Evolutionary conservation across 1,140 invertebrate species (phyloP), one percentile per base, ranked within the genome.

Genomic region (Pseudomyrmex flavicornis): DNA sequence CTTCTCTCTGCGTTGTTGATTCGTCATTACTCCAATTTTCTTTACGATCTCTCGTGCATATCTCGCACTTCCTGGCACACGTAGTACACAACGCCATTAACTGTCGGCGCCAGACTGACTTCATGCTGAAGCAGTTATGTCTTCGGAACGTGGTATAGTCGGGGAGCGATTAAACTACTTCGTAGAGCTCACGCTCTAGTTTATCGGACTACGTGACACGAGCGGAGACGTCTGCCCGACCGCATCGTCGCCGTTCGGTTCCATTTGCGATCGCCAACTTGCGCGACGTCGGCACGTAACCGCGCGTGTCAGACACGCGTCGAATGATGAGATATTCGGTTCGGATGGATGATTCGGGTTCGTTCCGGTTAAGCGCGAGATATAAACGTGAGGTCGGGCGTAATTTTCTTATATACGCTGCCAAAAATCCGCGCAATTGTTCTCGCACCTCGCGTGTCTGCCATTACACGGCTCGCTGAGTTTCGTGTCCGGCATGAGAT

Each of bases 401-500:
- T 82, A 84, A 82, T 82, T 82, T 59, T 20, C 46, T 52, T 52
- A 35, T 35, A 35, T 35, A 35, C 61, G 59, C 10, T 65, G 66
- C 62, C 83, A 72, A 84, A 84, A 80, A 72, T 69, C 65, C 54
- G 66, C 70, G 46, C 69, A 82, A 82, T 72, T 68, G 59, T 79
- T 61, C 76, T 20, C 76, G 35, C 65, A 56, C 56, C 46, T 83
- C 79, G 84, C 84, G 79, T 85, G 84, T 58, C 22, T 15, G 68
- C 44, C 77, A 77, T 87, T 87, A 85, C 68, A 83, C 77, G 35
- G 22, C 26, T 72, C 52, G 59, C 13, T n/a, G 73, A 48, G 66
- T 69, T 85, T 65, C 84, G 85, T 83, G 77, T 85, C 73, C 66
- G 54, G 79, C 77, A 87, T 77, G 73, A 73, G 65, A 87, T 85